Evolutionary conservation across 2,888 invertebrate genomes (phyloP), one percentile per base, ranked within the genome.

Genomic region (Enchytraeus crypticus): DNA sequence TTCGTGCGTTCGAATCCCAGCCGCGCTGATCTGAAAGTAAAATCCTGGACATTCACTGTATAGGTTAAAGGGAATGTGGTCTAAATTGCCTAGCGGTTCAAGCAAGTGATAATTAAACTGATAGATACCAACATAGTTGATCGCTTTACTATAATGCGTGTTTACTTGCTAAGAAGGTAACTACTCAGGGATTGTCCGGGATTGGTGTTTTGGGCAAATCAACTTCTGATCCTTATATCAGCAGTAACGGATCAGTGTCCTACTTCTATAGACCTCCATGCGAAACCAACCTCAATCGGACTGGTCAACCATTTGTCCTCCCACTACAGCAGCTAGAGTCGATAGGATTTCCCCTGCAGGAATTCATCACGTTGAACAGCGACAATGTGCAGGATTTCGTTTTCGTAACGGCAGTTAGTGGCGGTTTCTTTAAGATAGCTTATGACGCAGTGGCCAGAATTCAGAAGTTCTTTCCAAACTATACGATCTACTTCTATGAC

Each of bases 401-500:
- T 14, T 58, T 58, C 30, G 51, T 58, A 14, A 58, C 58, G 26
- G 58, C 58, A 5, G 58, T 51, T 1, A 51, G 27, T 23, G 26
- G n/a, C 3, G 21, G n/a, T 2, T 58, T 11, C 57, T 29, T 18
- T 33, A 21, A 32, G 18, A 51, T 30, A n/a, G 51, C 51, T 18
- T 26, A 51, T 29, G 58, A 58, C 38, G 51, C 49, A 29, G 33
- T 58, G n/a, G 58, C 51, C 29, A 58, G 27, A 14, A 51, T 51
- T 2, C 58, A 58, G 33, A 29, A 49, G 3, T 51, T 32, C 51
- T 58, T 58, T 27, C 58, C 58, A 18, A 51, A 51, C 49, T 27
- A 51, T 2, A 51, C 27, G 32, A 58, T 58, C 34, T 45, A 32
- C 34, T 58, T 58, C 34, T 58, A 58, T 34, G 58, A 58, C 21